Conservation (phyloP, 2,888 invertebrate genomes). For the Thalpophila matura region DNA sequence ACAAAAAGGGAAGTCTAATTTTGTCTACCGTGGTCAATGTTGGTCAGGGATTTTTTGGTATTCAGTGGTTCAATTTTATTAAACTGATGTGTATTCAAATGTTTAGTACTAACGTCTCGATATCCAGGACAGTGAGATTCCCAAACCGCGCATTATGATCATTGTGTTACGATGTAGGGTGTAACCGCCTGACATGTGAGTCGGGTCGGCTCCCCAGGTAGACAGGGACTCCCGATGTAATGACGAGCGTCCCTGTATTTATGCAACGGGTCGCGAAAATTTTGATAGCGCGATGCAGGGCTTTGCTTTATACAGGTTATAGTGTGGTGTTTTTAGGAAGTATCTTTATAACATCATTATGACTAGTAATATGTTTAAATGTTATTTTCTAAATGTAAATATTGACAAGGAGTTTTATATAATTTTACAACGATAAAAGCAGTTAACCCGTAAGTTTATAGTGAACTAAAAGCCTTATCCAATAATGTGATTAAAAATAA, state of each 20-base stretch:
- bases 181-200: constrained; percentile 18
- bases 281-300: constrained; percentile 40
- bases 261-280: constrained; percentile 17
- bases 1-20: constrained; percentile 17
- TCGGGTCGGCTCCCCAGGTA: constrained; percentile 38
- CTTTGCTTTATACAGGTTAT: neutral
- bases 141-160: constrained; percentile 8
- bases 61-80: neutral
- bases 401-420: too few species aligned
- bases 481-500: too few species aligned
- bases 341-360: too few species aligned
- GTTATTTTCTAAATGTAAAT: too few species aligned
- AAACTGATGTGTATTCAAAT: neutral
- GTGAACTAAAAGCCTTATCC: too few species aligned
- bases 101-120: constrained; percentile 3
- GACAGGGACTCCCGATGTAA: constrained; percentile 34
- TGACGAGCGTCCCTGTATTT: neutral
- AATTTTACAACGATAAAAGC: too few species aligned
- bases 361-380: too few species aligned
- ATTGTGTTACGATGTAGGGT: neutral
- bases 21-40: constrained; percentile 30
- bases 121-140: constrained; percentile 12
- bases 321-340: too few species aligned
- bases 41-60: constrained; percentile 34
- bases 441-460: too few species aligned